Evolutionary conservation across 2,113 vertebrate species (phyloP), one percentile per base, ranked within the genome.

Genomic region (Hippopotamus amphibius): DNA sequence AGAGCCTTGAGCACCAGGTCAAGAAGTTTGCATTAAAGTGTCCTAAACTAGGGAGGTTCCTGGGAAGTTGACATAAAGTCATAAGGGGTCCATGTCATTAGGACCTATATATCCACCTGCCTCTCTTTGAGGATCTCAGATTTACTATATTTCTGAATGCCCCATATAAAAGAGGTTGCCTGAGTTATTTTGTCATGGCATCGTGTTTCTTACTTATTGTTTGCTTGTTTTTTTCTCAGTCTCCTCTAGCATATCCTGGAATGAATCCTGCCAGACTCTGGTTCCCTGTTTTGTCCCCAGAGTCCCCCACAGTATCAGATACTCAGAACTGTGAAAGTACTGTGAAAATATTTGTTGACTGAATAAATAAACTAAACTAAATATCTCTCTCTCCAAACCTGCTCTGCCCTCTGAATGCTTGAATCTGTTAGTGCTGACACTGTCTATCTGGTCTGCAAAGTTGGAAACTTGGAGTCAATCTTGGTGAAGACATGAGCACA

Each of bases 361-460:
- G 93, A 91, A n/a, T 57, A 22, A 80, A 87, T 59, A 63, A 46
- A 68, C 65, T 87, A 72, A 76, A 26, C 17, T 66, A 85, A 96
- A 17, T 57, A 92, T 79, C n/a, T 66, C 12, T 77, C 63, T 89
- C 37, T 89, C 28, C 22, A 87, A 89, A 59, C 26, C 17, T 55
- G 7, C 26, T 96, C 28, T 68, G 14, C 53, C 30, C 61, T 96
- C 46, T n/a, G 19, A 48, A 6, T 87, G 14, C 33, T 94, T 83
- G 65, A 24, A 61, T 95, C 77, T 93, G 21, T 80, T 83, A 30
- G 6, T 76, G 37, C 48, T 41, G 4, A 57, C 17, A 33, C 7
- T 55, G 10, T 57, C 57, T 41, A 2, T 57, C 12, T 69, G 55
- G 61, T 43, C 16, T 72, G 30, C 33, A 80, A 46, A 46, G 46